phyloP scores from a whole-genome alignment of 64 coral and sea anemone species.

The Acropora yongei region DNA sequence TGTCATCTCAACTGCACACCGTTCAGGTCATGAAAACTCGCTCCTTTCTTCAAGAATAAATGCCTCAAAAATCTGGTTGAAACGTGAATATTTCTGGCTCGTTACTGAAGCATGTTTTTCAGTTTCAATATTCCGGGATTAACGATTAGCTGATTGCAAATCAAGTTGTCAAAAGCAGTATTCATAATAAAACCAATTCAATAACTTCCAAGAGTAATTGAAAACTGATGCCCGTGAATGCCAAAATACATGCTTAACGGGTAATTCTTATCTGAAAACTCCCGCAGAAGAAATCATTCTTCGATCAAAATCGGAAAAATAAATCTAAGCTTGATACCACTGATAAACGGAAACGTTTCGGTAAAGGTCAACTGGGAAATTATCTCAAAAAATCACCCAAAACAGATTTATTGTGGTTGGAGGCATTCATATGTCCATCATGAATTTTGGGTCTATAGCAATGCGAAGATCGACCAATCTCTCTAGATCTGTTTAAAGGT shows the following conservation, averaged over 20 bases:
- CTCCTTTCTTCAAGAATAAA: neutral
- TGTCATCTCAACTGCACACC: neutral
- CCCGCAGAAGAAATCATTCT: neutral
- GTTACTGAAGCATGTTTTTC: neutral
- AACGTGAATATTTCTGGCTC: neutral
- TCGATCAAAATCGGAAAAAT: neutral
- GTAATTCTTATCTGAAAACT: neutral
- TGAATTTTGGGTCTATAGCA: neutral
- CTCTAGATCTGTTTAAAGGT: no score
- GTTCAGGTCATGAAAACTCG: neutral
- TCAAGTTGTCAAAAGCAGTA: slow-evolving; percentile 13
- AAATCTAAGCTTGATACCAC: neutral
- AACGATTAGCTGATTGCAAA: slow-evolving; percentile 21
- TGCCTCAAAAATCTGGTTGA: neutral
- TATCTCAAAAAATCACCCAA: slow-evolving; percentile 2
- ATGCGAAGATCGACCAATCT: no score
- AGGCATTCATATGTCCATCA: neutral
- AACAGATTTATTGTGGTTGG: neutral
- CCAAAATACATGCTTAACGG: neutral
- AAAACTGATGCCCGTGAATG: neutral
- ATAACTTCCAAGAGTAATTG: slow-evolving; percentile 21
- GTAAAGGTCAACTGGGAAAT: neutral
- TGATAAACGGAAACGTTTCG: neutral
- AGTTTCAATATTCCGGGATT: slow-evolving; percentile 4
- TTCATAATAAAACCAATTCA: neutral